Evolutionary conservation across 2,113 vertebrate genomes (phyloP).

Genomic region (Choloepus hoffmanni): DNA sequence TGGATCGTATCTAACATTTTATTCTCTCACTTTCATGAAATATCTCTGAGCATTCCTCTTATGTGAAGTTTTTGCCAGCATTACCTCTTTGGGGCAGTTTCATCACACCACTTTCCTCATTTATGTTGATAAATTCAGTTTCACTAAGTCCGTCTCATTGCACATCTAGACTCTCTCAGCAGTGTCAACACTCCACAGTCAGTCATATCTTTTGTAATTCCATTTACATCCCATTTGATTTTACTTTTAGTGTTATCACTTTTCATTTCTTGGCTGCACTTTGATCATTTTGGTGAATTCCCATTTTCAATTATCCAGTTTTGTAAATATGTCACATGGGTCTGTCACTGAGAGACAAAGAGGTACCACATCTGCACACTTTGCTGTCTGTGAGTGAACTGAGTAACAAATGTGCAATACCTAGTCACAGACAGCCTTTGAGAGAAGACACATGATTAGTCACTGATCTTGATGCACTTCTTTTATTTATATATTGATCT

Average conservation of each 20-base stretch:
- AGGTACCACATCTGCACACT: neutral
- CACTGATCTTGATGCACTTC: neutral
- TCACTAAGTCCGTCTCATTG: neutral
- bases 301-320: neutral
- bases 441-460: neutral
- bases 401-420: neutral
- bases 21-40: neutral
- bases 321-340: neutral
- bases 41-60: neutral
- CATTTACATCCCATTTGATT: neutral
- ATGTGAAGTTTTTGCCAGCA: neutral
- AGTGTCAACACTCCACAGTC: neutral
- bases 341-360: neutral
- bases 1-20: neutral
- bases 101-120: neutral
- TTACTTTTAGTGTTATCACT: neutral
- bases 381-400: neutral
- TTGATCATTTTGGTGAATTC: neutral
- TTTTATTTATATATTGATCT: neutral
- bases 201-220: neutral
- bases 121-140: neutral
- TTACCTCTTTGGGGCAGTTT: neutral
- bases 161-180: neutral
- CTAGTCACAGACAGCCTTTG: neutral
- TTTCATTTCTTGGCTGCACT: neutral